These are phyloP conservation scores for Perdita meconis DNA, from an alignment of 2,888 invertebrate genomes.

Conservation along the genomic window DNA sequence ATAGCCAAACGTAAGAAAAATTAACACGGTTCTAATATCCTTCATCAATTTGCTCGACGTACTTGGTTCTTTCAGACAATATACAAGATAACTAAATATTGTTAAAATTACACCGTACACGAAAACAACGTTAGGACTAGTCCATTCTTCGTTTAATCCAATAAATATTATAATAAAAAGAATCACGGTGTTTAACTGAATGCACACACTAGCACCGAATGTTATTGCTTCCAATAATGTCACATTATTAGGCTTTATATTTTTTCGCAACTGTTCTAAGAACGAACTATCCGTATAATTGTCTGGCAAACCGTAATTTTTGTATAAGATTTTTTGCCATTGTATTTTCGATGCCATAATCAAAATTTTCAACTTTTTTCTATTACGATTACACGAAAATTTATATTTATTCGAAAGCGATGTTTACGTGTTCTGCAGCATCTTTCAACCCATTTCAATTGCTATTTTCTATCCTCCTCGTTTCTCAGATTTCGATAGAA, in stretches of 20 bases:
- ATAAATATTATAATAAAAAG: constrained; percentile 90
- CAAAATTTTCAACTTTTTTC: neutral
- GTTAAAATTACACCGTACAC: constrained; percentile 86
- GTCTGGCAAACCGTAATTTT: constrained; percentile 94
- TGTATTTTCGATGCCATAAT: constrained; percentile 37
- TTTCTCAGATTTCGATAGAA: neutral
- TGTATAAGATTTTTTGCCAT: constrained; percentile 96
- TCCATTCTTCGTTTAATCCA: constrained; percentile 89
- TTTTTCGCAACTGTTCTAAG: constrained; percentile 92
- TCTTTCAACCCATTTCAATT: neutral
- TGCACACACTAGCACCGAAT: constrained; percentile 91
- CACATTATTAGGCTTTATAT: constrained; percentile 91
- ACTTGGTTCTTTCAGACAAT: constrained; percentile 78
- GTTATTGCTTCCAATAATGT: constrained; percentile 89
- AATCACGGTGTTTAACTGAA: constrained; percentile 92
- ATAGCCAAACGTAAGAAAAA: constrained; percentile 94
- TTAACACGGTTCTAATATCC: constrained; percentile 91
- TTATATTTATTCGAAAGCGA: neutral
- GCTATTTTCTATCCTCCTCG: neutral
- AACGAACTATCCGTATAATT: constrained; percentile 96
- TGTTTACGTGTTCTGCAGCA: neutral
- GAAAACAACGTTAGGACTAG: constrained; percentile 88
- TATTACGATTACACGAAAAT: neutral
- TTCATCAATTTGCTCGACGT: constrained; percentile 80
- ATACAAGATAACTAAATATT: constrained; percentile 87